Conservation (phyloP, 1,140 invertebrate species). For the Anadara kagoshimensis region DNA sequence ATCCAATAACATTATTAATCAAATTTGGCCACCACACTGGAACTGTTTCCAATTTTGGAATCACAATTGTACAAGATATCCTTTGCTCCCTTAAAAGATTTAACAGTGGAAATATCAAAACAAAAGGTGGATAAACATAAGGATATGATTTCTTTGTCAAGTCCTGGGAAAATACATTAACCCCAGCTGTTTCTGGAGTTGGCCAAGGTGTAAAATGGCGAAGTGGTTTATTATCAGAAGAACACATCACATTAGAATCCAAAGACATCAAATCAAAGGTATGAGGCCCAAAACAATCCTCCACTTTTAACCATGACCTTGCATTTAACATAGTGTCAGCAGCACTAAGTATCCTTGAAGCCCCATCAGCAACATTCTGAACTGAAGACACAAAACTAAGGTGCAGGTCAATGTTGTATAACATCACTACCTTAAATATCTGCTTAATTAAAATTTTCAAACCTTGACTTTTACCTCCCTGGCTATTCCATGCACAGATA, state of each 20-base stretch:
- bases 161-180: conserved; percentile 21
- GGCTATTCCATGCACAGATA: conserved; percentile 13
- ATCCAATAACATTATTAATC: not conserved
- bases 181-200: conserved; percentile 12
- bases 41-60: conserved; percentile 5
- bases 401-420: conserved; percentile 3
- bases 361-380: conserved; percentile 8
- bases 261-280: not conserved
- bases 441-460: conserved; percentile 1
- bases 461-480: conserved; percentile 5
- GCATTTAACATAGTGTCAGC: not conserved
- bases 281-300: not conserved
- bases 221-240: not conserved
- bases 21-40: conserved; percentile 25
- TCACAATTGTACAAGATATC: conserved; percentile 7
- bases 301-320: not conserved
- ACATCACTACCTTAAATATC: not conserved
- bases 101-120: conserved; percentile 4
- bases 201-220: not conserved
- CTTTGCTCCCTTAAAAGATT: not conserved
- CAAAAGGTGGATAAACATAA: conserved; percentile 32
- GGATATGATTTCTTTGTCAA: conserved; percentile 9
- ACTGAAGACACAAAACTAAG: conserved; percentile 1
- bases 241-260: not conserved
- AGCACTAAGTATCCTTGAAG: not conserved